phyloP scores from a whole-genome alignment of 2,888 invertebrate species.

The Gandaritis pyraliata region DNA sequence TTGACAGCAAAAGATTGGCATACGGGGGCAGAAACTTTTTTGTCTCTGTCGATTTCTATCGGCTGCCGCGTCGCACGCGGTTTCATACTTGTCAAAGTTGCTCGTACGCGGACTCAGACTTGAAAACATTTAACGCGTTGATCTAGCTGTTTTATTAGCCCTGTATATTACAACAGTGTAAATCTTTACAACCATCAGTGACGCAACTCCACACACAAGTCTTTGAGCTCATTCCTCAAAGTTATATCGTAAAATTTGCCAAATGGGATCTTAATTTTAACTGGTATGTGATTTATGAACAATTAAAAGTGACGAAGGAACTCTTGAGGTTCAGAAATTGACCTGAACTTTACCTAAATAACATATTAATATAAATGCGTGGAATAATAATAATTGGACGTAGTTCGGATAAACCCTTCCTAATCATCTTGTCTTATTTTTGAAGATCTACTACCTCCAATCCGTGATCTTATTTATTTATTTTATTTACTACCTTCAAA shows the following conservation, averaged over 20 bases:
- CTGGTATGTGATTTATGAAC: constrained; percentile 61
- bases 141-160: constrained; percentile 3
- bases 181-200: constrained; percentile 47
- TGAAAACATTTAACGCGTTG: too few relatives aligned
- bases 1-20: too few relatives aligned
- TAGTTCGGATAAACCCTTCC: background rate
- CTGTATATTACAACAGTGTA: constrained; percentile 44
- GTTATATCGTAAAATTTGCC: constrained; percentile 60
- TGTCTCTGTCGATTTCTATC: too few relatives aligned
- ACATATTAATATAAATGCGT: background rate
- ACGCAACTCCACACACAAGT: constrained; percentile 51
- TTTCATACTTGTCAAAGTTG: too few relatives aligned
- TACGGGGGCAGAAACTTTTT: too few relatives aligned
- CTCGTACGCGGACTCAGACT: too few relatives aligned
- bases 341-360: constrained; percentile 38
- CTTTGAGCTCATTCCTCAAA: constrained; percentile 52
- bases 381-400: background rate
- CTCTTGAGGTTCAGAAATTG: constrained; percentile 49
- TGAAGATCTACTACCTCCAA: too few relatives aligned
- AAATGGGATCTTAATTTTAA: constrained; percentile 61
- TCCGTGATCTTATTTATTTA: too few relatives aligned
- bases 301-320: constrained; percentile 60
- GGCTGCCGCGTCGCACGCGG: too few relatives aligned
- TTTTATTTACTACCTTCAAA: too few relatives aligned
- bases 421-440: too few relatives aligned